These are phyloP conservation scores for Mycogona germanica DNA, from an alignment of 2,888 invertebrate species.

Conservation along the genomic window DNA sequence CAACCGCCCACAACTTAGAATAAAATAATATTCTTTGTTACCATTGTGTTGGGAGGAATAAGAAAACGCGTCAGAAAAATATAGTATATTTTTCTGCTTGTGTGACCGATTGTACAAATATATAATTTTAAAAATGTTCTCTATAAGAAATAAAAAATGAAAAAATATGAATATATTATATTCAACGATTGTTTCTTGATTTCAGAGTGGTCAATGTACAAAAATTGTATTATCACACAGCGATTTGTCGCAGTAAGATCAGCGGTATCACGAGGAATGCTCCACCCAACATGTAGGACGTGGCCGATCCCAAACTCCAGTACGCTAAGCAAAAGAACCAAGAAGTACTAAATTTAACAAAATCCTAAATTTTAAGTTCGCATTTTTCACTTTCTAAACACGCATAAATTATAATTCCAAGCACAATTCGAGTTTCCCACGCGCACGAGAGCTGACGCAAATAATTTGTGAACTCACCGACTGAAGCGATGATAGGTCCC, in stretches of 20 bases:
- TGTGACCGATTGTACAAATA: too few species aligned
- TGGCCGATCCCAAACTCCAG: conserved; percentile 76
- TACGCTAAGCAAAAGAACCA: conserved; percentile 52
- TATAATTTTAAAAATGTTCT: too few species aligned
- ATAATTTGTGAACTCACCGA: conserved; percentile 43
- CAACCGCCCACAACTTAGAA: too few species aligned
- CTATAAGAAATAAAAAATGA: too few species aligned
- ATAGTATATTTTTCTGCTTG: too few species aligned
- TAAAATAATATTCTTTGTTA: too few species aligned
- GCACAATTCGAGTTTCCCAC: not conserved
- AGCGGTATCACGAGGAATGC: conserved; percentile 57
- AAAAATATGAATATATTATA: too few species aligned
- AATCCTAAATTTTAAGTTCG: not conserved
- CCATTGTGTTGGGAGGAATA: too few species aligned
- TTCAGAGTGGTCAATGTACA: too few species aligned
- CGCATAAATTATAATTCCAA: conserved; percentile 5
- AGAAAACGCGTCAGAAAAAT: too few species aligned
- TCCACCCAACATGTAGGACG: conserved; percentile 72
- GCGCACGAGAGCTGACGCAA: not conserved
- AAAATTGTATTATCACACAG: not conserved
- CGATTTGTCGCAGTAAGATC: conserved; percentile 24
- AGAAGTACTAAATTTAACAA: conserved; percentile 20
- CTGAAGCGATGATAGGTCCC: conserved; percentile 78
- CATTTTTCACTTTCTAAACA: not conserved
- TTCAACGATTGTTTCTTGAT: too few species aligned